Percentiles rank a stretch among this genome's conserved stretches.
Conservation (phyloP, 2,888 invertebrate genomes). For the Itoplectis maculator region DNA sequence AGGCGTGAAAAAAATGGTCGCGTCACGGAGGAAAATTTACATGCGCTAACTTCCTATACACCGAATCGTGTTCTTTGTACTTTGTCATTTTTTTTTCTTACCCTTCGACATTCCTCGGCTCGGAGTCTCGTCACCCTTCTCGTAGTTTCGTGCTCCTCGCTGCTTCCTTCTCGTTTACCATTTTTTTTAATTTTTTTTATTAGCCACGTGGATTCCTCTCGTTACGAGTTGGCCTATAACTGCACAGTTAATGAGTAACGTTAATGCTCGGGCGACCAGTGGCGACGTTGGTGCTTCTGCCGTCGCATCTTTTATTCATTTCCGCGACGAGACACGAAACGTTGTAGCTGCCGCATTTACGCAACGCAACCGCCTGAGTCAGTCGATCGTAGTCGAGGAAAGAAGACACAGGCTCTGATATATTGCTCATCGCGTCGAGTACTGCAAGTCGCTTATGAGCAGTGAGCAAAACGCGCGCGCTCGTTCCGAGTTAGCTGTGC, state of each 20-base stretch:
- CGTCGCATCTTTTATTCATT: conserved; percentile 80
- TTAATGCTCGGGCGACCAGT: conserved; percentile 32
- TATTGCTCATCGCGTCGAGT: neutral
- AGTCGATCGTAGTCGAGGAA: neutral
- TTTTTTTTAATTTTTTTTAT: conserved; percentile 47
- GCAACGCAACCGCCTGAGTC: conserved; percentile 60
- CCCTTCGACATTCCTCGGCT: conserved; percentile 31
- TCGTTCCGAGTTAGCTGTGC: neutral
- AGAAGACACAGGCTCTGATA: neutral
- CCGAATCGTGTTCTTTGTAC: conserved; percentile 60
- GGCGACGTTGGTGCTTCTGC: conserved; percentile 55
- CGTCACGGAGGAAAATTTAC: conserved; percentile 56
- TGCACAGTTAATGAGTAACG: conserved; percentile 65
- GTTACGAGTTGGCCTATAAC: conserved; percentile 38
- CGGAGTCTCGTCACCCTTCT: conserved; percentile 38
- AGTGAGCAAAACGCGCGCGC: conserved; percentile 31
- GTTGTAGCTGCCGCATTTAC: conserved; percentile 73
- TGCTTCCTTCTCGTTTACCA: conserved; percentile 49
- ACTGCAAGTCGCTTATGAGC: conserved; percentile 23
- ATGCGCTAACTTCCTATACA: conserved; percentile 59
- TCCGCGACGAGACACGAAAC: conserved; percentile 74
- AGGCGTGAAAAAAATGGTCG: conserved; percentile 49
- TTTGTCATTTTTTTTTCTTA: conserved; percentile 23
- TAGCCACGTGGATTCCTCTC: conserved; percentile 55
- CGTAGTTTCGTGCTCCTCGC: conserved; percentile 27